Evolutionary conservation across 1,140 invertebrate genomes (phyloP), one percentile per base, ranked within the genome.

Genomic region (Drosophila arizonae): DNA sequence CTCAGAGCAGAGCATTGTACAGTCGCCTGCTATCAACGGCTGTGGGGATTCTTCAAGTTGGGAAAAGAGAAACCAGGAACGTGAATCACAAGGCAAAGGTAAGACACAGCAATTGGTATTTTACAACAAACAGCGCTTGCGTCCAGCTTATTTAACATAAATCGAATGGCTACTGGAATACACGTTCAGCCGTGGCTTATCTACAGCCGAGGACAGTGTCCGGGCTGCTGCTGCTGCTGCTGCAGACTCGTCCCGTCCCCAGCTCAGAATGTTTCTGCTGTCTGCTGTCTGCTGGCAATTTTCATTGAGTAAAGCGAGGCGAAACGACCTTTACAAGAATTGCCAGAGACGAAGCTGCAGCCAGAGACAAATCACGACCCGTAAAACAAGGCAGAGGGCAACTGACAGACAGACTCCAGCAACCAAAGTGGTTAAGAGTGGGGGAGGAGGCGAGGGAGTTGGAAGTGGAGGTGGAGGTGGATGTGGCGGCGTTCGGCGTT

Each of bases 141-240:
- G 70, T 84, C 76, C 66, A 81, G 76, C 84, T 88, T 88, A 88
- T 88, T 88, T 88, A 88, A 88, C 84, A 88, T 88, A 88, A 88
- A 88, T 88, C 85, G 84, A 88, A 77, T 84, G 79, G 84, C 84
- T 88, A 88, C 84, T 88, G 84, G 72, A 88, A 88, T 88, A 88
- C 84, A 88, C 84, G 58, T 58, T 26, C 69, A 66, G 30, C 28
- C 26, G 3, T 6, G 8, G 17, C 63, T 72, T 66, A 69, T 62
- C 66, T 69, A 11, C 33, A 26, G n/a, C n/a, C 30, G 54, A 45
- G 41, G 55, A 55, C 52, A 17, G 26, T 26, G 28, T 36, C 33
- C 28, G 15, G n/a, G 11, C 28, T 30, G 17, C 15, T 17, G 15
- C 43, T 17, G n/a, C 2, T 15, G 11, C 28, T 28, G 17, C 15